Conservation (phyloP, 2,797 vertebrate genomes). For the Pangasius djambal region DNA sequence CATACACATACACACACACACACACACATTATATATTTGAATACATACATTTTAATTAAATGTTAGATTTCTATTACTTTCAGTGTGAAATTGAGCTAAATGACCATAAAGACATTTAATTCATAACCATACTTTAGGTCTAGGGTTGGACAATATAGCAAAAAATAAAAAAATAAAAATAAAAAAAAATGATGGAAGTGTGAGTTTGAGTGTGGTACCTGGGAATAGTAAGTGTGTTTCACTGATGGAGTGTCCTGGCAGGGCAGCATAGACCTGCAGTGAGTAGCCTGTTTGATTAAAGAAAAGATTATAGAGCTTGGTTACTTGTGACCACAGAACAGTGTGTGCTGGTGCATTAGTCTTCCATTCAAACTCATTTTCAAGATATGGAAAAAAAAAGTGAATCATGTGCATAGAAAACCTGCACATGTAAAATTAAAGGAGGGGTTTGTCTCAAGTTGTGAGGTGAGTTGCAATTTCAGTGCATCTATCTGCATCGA, state of each 20-base stretch:
- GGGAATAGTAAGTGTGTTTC: constrained; percentile 92
- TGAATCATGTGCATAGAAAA: background rate
- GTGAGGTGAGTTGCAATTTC: background rate
- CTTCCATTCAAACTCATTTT: background rate
- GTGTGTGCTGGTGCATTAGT: background rate
- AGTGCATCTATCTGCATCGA: background rate
- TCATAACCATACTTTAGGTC: background rate
- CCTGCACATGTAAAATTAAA: background rate
- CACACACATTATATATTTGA: background rate
- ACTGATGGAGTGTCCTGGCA: constrained; percentile 94
- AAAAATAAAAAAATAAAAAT: too few relatives aligned
- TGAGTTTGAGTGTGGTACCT: constrained; percentile 73
- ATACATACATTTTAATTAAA: background rate
- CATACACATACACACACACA: too few relatives aligned
- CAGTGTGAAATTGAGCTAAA: background rate
- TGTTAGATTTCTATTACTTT: background rate
- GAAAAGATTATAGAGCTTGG: background rate
- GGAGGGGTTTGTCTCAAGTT: background rate
- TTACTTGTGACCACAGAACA: background rate
- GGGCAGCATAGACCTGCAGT: constrained; percentile 92
- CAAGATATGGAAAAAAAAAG: background rate
- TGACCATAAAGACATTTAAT: background rate
- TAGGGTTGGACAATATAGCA: background rate
- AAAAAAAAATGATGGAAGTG: background rate
- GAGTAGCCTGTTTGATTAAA: constrained; percentile 78